These are phyloP conservation scores for Lepisosteus osseus DNA, from an alignment of 2,113 vertebrate genomes.

Conservation along the genomic window DNA sequence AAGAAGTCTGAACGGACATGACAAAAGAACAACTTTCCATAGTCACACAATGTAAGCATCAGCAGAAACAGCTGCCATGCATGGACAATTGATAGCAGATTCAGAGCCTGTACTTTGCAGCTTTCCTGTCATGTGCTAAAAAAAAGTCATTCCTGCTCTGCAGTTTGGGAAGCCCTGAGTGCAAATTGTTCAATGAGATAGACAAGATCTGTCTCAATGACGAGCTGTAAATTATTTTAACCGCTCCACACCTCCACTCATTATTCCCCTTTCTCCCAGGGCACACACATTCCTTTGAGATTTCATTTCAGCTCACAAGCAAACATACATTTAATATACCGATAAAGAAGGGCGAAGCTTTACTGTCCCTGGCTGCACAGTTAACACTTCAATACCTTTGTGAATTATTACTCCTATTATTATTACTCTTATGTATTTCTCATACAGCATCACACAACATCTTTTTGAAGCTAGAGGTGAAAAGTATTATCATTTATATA, in stretches of 20 bases:
- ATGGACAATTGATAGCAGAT: conserved; percentile 25
- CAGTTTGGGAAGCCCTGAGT: conserved; percentile 18
- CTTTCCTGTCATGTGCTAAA: conserved; percentile 16
- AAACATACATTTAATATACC: conserved; percentile 1
- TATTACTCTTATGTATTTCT: neutral
- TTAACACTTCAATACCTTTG: neutral
- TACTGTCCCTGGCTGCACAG: neutral
- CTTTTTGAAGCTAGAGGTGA: neutral
- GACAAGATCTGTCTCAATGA: conserved; percentile 10
- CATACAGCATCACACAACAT: neutral
- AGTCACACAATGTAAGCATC: conserved; percentile 2
- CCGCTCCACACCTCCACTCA: conserved; percentile 13
- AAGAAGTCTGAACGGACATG: conserved; percentile 10
- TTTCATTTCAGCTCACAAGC: neutral
- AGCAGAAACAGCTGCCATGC: conserved; percentile 8
- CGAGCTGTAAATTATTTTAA: conserved; percentile 23
- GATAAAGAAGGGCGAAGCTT: neutral
- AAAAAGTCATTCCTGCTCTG: conserved; percentile 18
- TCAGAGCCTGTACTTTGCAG: neutral
- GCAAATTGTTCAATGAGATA: conserved; percentile 16
- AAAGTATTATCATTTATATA: neutral
- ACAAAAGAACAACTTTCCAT: conserved; percentile 17
- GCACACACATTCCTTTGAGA: conserved; percentile 4
- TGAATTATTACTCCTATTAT: neutral
- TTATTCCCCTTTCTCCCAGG: conserved; percentile 6